Conservation (phyloP, 2,113 vertebrate genomes). For the Atrichornis clamosus region DNA sequence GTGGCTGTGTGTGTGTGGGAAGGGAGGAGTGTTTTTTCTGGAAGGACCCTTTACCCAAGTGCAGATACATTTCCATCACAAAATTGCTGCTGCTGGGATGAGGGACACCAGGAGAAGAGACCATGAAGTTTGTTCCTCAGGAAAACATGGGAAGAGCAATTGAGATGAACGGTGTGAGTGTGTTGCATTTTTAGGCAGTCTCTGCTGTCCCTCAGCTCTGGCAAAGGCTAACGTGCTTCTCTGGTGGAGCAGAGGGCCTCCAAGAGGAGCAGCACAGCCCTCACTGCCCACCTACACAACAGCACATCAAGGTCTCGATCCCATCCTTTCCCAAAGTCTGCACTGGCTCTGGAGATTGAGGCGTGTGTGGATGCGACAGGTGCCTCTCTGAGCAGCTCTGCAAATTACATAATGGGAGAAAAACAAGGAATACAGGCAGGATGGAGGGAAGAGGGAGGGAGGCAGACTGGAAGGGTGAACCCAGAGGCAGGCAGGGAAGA, state of each 20-base stretch:
- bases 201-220: background rate
- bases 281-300: conserved; percentile 4
- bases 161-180: background rate
- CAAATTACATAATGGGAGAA: background rate
- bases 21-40: background rate
- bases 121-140: background rate
- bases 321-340: background rate
- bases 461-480: background rate
- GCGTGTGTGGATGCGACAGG: background rate
- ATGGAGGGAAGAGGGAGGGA: background rate
- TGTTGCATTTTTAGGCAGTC: conserved; percentile 1
- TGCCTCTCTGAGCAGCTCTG: background rate
- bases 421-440: background rate
- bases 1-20: background rate
- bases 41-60: background rate
- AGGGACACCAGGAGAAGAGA: background rate
- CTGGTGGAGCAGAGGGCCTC: background rate
- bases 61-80: background rate
- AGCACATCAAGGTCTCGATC: background rate
- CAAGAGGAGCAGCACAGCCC: background rate
- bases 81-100: background rate
- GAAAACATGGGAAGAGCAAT: background rate
- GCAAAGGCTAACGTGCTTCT: background rate
- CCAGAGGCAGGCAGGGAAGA: background rate
- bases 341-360: background rate